Evolutionary conservation across 2,113 vertebrate species (phyloP), one percentile per base, ranked within the genome.

Genomic region (Bothrops jararaca): DNA sequence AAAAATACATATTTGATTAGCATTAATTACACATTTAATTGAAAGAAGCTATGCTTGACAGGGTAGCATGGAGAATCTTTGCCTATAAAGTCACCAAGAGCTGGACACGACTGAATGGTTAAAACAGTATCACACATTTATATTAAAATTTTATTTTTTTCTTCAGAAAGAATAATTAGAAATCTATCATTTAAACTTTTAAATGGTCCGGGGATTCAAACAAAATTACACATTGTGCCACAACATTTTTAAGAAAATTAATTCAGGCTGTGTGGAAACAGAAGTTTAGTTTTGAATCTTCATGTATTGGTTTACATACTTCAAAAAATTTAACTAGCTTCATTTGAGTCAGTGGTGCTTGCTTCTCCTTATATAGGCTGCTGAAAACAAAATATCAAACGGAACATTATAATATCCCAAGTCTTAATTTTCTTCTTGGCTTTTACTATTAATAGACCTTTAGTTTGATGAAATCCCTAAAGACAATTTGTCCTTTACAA

Each of bases 401-500:
- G 23, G 24, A 69, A 85, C 64, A 22, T 15, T 23, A 11, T 26
- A 80, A 15, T 15, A 24, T 88, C 56, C 52, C 58, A 85, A 54
- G 52, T 85, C 50, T 88, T 64, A 89, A 94, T 96, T 96, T 96
- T 94, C 93, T 92, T 95, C 87, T 88, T 96, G 92, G 94, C 69
- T 95, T 56, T 22, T 94, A 93, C 93, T 92, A 93, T 42, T 96
- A 96, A 94, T 89, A 93, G 52, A 92, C 93, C 93, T 96, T 95
- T 95, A 96, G 93, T 95, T 95, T 95, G 93, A 92, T 93, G 87
- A 92, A 95, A 93, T 97, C 97, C 96, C 97, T 94, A 57, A 96
- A 97, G 97, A 96, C 95, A 96, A 94, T 95, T 92, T 97, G 97
- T 97, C 96, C 97, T 97, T 97, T 95, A 92, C 93, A 97, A 93